Base-by-base conservation (phyloP, 2,797 vertebrate genomes). In the Morelia viridis region DNA sequence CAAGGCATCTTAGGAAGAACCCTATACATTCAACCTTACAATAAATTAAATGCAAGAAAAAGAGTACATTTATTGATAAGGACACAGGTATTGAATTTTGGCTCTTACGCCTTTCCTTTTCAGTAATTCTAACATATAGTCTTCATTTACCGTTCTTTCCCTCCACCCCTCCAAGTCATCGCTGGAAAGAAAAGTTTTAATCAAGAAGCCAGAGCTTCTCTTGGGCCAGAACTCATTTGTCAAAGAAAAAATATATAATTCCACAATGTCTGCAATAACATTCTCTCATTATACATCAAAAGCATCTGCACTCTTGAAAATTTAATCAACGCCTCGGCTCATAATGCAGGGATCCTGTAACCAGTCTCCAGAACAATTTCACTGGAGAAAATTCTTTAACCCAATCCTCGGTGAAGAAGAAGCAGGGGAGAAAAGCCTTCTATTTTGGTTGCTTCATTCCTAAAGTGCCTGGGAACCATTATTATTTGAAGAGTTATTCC, bases 101-200 rank as follows among this genome's bases (percentile, higher is more conserved):
- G 58, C 60, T 80, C 60, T 80, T 41, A 50, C 31, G 24, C 28
- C 22, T 41, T 87, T 87, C 2, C 53, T 90, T 12, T 65, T 90
- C 60, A 60, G 90, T 84, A 31, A 64, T 35, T n/a, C 62, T 58
- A 28, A 56, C 15, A 26, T 62, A 9, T 15, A 35, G n/a, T 11
- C 88, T 65, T 85, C 0, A 76, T 0, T 1, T 46, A 13, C 0
- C 0, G n/a, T 31, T 31, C 80, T 0, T 0, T 1, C 85, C 0
- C 0, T 24, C 91, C 65, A 71, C 64, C 35, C n/a, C 26, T 50
- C 6, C 46, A 0, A 0, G 26, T 65, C 6, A 8, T 68, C 4
- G 4, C 46, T 53, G 86, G 1, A 1, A 10, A 41, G 4, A 46
- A 0, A 0, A 65, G 41, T 9, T 4, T 22, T 62, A 53, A 92